These are phyloP conservation scores for Pardalotus punctatus DNA, from an alignment of 2,113 vertebrate species.

Conservation along the genomic window DNA sequence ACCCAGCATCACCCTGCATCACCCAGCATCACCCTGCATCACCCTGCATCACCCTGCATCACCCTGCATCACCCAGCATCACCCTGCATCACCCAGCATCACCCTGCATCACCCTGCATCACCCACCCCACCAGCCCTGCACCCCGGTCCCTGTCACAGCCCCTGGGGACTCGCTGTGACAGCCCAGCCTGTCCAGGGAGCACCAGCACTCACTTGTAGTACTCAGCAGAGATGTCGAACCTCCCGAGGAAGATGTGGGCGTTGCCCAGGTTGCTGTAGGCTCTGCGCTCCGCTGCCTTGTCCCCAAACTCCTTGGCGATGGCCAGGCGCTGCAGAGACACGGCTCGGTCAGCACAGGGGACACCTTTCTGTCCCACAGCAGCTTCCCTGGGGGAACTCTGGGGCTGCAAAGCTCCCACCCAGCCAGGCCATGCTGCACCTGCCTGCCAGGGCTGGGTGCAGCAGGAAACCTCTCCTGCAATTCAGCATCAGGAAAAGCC, in stretches of 20 bases:
- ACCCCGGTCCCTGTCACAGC: background rate
- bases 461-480: background rate
- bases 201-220: conserved; percentile 86
- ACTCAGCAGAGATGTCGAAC: conserved; percentile 89
- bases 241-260: conserved; percentile 93
- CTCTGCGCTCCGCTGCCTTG: conserved; percentile 90
- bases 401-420: background rate
- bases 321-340: conserved; percentile 84
- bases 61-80: no score
- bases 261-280: conserved; percentile 96
- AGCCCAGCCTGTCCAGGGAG: background rate
- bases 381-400: background rate
- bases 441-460: background rate
- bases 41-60: rapidly evolving
- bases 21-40: rapidly evolving
- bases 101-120: rapidly evolving
- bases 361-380: background rate
- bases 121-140: background rate
- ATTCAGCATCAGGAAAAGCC: background rate
- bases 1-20: rapidly evolving
- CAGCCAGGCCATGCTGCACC: rapidly evolving
- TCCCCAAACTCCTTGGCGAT: conserved; percentile 99
- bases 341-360: background rate
- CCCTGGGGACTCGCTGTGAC: background rate
- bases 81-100: rapidly evolving